These are phyloP conservation scores for Ciconia maguari DNA, from an alignment of 2,113 vertebrate species.

Conservation along the genomic window DNA sequence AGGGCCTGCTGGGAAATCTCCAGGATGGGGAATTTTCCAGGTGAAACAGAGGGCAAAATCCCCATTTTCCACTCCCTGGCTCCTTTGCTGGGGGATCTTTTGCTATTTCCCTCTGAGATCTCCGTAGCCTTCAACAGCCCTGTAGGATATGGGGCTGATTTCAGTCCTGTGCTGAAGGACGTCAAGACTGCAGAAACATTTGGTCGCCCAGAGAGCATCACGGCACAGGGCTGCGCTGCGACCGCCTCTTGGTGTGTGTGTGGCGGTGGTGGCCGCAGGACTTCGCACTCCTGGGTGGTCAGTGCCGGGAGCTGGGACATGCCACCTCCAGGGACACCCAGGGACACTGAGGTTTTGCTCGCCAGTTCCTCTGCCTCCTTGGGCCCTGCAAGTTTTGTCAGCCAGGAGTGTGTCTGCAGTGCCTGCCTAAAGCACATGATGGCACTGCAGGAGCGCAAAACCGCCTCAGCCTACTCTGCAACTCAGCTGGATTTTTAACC, in stretches of 20 bases:
- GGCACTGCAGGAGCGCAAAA: slow-evolving; percentile 72
- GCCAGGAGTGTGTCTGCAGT: not conserved
- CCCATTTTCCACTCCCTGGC: not conserved
- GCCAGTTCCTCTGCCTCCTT: not conserved
- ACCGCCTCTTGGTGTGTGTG: accelerated
- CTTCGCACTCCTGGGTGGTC: too few species aligned
- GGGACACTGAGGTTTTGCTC: not conserved
- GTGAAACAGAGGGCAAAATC: not conserved
- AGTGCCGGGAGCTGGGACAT: not conserved
- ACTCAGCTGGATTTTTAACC: not conserved
- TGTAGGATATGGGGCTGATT: not conserved
- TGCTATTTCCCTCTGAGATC: not conserved
- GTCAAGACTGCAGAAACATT: accelerated
- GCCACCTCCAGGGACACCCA: not conserved
- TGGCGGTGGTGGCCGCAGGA: accelerated
- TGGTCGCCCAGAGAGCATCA: not conserved
- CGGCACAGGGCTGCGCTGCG: accelerated
- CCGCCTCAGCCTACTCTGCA: not conserved
- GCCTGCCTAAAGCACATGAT: slow-evolving; percentile 43
- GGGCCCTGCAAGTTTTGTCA: not conserved
- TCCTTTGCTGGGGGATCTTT: not conserved
- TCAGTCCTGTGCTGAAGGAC: not conserved
- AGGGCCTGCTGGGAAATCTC: not conserved
- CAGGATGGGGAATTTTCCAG: not conserved
- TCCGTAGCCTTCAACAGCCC: not conserved